Conservation (phyloP, 2,888 invertebrate species). For the Clostera curtula region DNA sequence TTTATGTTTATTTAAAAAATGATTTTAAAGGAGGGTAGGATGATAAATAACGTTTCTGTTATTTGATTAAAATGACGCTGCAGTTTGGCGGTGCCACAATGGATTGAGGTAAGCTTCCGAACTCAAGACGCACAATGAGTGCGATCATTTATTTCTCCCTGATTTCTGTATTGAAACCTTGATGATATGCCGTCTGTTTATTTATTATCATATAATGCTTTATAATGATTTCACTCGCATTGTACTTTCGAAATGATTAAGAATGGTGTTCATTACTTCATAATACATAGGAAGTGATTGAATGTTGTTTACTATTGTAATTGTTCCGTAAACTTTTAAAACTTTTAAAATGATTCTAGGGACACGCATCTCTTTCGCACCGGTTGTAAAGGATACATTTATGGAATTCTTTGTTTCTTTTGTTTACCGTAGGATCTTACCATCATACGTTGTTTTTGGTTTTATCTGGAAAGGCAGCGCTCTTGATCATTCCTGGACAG, state of each 20-base stretch:
- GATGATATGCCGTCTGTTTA: conserved; percentile 15
- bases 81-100: conserved; percentile 33
- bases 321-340: too few relatives aligned
- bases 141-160: conserved; percentile 32
- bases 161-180: conserved; percentile 29
- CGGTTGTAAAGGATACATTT: too few relatives aligned
- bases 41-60: conserved; percentile 46
- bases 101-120: conserved; percentile 37
- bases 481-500: too few relatives aligned
- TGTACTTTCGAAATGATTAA: conserved; percentile 4
- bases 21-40: conserved; percentile 33
- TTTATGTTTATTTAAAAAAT: conserved; percentile 50
- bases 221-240: conserved; percentile 17
- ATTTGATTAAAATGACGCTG: conserved; percentile 56
- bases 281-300: too few relatives aligned
- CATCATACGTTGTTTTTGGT: too few relatives aligned
- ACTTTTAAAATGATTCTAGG: too few relatives aligned
- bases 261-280: neutral
- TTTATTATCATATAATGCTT: conserved; percentile 7
- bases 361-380: too few relatives aligned
- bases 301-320: too few relatives aligned
- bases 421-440: too few relatives aligned
- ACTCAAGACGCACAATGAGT: conserved; percentile 26
- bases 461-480: too few relatives aligned
- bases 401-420: too few relatives aligned